Evolutionary conservation across 2,113 vertebrate genomes (phyloP).

Genomic region (Rynchops niger): DNA sequence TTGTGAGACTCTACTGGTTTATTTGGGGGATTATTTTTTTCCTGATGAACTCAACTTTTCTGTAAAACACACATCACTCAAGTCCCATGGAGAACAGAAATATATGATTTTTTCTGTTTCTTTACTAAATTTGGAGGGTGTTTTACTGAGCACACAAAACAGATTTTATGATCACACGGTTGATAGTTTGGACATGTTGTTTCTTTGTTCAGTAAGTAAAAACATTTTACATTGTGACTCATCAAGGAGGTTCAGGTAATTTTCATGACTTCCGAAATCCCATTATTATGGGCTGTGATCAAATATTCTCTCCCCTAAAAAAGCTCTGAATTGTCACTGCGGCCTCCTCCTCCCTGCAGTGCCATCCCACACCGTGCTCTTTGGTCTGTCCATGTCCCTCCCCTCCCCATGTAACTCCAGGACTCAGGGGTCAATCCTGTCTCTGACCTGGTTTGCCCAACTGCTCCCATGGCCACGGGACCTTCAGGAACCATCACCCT

Average conservation of each 20-base stretch:
- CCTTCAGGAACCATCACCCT: neutral
- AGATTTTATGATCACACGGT: neutral
- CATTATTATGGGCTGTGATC: neutral
- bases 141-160: neutral
- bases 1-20: neutral
- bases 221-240: neutral
- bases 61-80: neutral
- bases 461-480: accelerated
- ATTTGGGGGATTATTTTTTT: neutral
- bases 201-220: neutral
- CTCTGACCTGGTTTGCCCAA: neutral
- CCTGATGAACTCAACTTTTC: neutral
- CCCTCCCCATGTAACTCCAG: neutral
- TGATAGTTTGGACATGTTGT: neutral
- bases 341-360: neutral
- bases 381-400: neutral
- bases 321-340: neutral
- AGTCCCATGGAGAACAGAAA: neutral
- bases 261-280: neutral
- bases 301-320: accelerated
- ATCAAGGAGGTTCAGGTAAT: neutral
- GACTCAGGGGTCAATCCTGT: neutral
- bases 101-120: neutral
- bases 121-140: neutral
- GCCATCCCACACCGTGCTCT: neutral